Conservation (phyloP, 2,888 invertebrate genomes). For the Drosophila merina region DNA sequence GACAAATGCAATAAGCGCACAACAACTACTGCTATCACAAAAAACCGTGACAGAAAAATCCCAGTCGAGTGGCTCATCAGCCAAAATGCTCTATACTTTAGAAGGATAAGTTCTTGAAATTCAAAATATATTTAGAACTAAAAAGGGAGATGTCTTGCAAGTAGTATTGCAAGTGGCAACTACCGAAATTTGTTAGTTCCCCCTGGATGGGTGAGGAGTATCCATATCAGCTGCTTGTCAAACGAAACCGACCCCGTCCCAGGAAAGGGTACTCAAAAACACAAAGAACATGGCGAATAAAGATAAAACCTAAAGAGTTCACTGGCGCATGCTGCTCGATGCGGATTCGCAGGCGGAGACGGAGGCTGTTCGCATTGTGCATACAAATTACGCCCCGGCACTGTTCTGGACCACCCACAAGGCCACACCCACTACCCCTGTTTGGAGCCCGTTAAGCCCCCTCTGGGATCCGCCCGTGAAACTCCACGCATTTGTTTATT, state of each 20-base stretch:
- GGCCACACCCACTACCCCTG: neutral
- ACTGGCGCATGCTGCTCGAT: conserved; percentile 57
- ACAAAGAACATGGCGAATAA: conserved; percentile 55
- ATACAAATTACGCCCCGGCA: conserved; percentile 75
- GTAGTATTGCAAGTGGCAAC: too few species aligned
- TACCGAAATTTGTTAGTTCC: neutral
- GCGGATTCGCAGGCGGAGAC: conserved; percentile 39
- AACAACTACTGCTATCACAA: conserved; percentile 28
- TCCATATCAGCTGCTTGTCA: neutral
- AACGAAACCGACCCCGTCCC: neutral
- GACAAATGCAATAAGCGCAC: conserved; percentile 77
- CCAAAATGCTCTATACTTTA: conserved; percentile 8
- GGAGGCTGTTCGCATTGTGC: conserved; percentile 59
- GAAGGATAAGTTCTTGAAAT: neutral
- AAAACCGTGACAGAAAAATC: conserved; percentile 14
- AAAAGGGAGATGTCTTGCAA: neutral
- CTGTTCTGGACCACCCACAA: conserved; percentile 49
- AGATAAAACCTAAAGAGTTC: conserved; percentile 65
- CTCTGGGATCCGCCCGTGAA: neutral
- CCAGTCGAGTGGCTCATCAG: conserved; percentile 1
- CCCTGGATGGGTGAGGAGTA: neutral
- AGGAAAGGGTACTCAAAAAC: conserved; percentile 32
- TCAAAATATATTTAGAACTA: neutral
- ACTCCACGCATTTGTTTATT: conserved; percentile 61
- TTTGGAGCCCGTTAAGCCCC: conserved; percentile 8